Percentiles rank a stretch among this genome's conserved stretches.
Conservation (phyloP, 2,888 invertebrate species). For the Drosophila neonasuta region DNA sequence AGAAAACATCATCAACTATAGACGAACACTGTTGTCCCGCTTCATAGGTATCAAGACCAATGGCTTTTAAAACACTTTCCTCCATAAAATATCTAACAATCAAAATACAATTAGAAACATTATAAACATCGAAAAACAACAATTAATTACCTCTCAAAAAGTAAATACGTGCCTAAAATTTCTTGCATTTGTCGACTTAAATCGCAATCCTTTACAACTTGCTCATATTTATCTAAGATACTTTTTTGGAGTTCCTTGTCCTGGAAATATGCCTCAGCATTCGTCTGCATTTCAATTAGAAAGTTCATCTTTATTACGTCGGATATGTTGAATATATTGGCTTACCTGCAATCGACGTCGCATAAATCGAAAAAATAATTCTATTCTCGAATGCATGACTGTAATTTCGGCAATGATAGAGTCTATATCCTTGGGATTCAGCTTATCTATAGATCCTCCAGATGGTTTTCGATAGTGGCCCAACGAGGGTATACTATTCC, state of each 20-base stretch:
- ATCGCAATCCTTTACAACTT: constrained; percentile 87
- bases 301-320: constrained; percentile 7
- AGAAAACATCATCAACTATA: constrained; percentile 98
- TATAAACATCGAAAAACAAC: background rate
- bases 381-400: constrained; percentile 93
- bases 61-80: constrained; percentile 96
- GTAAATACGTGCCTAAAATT: constrained; percentile 92
- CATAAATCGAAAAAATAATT: constrained; percentile 94
- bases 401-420: constrained; percentile 94
- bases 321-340: background rate
- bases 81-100: constrained; percentile 92
- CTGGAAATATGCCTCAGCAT: constrained; percentile 85
- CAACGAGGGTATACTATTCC: constrained; percentile 60
- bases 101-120: background rate
- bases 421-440: constrained; percentile 93
- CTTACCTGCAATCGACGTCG: constrained; percentile 88
- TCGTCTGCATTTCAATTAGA: constrained; percentile 82
- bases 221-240: constrained; percentile 84
- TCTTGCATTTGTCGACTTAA: constrained; percentile 91
- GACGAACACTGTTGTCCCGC: constrained; percentile 91
- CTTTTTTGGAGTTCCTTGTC: constrained; percentile 83
- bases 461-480: constrained; percentile 82
- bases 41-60: constrained; percentile 89
- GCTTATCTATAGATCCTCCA: constrained; percentile 83
- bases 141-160: constrained; percentile 88